These are phyloP conservation scores for Chouioia cunea DNA, from an alignment of 2,888 invertebrate genomes.

Conservation along the genomic window DNA sequence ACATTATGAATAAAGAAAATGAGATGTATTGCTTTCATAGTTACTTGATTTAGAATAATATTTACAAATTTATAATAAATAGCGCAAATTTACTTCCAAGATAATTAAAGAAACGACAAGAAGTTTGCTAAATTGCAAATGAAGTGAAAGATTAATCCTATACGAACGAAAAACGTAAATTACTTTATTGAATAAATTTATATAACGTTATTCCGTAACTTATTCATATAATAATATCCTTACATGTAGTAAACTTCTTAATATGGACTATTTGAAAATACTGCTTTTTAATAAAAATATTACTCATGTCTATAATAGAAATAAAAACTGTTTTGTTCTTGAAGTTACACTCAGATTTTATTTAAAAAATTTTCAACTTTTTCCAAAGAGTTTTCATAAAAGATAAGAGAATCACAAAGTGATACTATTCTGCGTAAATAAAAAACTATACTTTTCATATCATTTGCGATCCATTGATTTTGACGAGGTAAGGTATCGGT, in stretches of 20 bases:
- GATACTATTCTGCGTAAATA: not conserved
- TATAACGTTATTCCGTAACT: not conserved
- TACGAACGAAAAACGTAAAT: not conserved
- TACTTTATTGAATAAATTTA: slow-evolving; percentile 4
- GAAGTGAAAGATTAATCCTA: not conserved
- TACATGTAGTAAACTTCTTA: too few species aligned
- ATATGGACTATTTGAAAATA: too few species aligned
- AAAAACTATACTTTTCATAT: slow-evolving; percentile 12
- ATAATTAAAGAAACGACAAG: not conserved
- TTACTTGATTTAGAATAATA: too few species aligned
- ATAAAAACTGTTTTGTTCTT: too few species aligned
- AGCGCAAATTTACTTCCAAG: not conserved
- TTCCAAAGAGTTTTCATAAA: too few species aligned
- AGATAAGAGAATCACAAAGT: not conserved
- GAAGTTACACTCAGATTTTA: too few species aligned
- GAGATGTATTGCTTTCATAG: too few species aligned
- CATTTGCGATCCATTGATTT: slow-evolving; percentile 38
- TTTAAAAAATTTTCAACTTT: too few species aligned
- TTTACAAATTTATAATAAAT: slow-evolving; percentile 4
- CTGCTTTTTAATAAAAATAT: too few species aligned
- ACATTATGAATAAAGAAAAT: too few species aligned
- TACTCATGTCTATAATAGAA: too few species aligned
- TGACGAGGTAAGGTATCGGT: slow-evolving; percentile 16
- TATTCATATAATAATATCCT: too few species aligned
- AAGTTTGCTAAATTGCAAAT: not conserved